Evolutionary conservation across 2,888 invertebrate species (phyloP).

Genomic region (Polietes domitor): DNA sequence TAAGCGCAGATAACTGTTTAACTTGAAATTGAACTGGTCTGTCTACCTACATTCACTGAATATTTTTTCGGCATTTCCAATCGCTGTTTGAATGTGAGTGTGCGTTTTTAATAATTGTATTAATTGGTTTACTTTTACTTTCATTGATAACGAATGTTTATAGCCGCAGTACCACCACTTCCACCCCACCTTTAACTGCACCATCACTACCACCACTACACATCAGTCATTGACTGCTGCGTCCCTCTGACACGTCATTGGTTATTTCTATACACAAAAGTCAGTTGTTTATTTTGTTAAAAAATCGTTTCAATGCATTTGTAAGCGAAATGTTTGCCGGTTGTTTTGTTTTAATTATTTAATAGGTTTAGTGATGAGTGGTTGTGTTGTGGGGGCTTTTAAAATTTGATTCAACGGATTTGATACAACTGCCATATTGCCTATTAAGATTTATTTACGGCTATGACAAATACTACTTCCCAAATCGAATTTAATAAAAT

Average conservation of each 20-base stretch:
- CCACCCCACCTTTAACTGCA: neutral
- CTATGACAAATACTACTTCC: neutral
- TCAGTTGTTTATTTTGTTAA: neutral
- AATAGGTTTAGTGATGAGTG: neutral
- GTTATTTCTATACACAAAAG: neutral
- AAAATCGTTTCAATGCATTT: neutral
- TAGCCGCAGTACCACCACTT: constrained; percentile 14
- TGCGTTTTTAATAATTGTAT: neutral
- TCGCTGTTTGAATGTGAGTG: neutral
- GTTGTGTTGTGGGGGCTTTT: neutral
- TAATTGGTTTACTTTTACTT: constrained; percentile 53
- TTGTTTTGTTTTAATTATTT: neutral
- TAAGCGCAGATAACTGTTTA: neutral
- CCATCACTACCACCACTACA: neutral
- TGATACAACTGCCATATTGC: neutral
- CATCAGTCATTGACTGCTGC: neutral
- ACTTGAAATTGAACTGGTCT: neutral
- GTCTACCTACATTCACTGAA: constrained; percentile 11
- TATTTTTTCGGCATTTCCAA: constrained; percentile 3
- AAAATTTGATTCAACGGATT: neutral
- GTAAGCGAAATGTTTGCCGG: neutral
- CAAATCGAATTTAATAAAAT: neutral
- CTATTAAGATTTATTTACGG: neutral
- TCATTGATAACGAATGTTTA: constrained; percentile 46
- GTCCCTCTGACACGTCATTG: neutral